Evolutionary conservation across 1,140 invertebrate species (phyloP).

Genomic region (Hylaeus volcanicus): DNA sequence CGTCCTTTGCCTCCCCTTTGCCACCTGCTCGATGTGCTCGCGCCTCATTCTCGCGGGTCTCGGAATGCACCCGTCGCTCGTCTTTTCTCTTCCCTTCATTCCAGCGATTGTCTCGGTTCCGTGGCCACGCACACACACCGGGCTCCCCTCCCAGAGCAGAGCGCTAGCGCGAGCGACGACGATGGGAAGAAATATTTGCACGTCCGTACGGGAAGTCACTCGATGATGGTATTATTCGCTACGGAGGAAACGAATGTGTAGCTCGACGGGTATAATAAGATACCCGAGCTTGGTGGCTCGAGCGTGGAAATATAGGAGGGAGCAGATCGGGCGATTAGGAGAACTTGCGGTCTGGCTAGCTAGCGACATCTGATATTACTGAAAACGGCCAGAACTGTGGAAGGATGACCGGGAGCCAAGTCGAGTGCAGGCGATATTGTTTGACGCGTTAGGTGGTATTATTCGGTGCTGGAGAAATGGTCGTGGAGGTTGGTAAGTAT

Average conservation of each 20-base stretch:
- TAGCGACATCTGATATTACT: no score
- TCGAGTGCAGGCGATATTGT: no score
- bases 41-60: constrained; percentile 54
- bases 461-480: no score
- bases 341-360: no score
- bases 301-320: neutral
- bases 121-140: constrained; percentile 21
- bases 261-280: neutral
- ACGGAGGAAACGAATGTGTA: neutral
- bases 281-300: neutral
- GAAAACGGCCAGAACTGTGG: no score
- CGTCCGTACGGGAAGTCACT: constrained; percentile 34
- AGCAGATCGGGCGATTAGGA: no score
- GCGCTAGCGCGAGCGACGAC: neutral
- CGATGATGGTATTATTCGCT: constrained; percentile 41
- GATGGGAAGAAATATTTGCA: constrained; percentile 49
- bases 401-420: no score
- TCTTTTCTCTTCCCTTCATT: constrained; percentile 48
- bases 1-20: constrained; percentile 51
- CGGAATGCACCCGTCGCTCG: constrained; percentile 52
- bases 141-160: neutral
- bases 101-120: constrained; percentile 49
- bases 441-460: no score
- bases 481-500: no score
- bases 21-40: constrained; percentile 51